These are phyloP conservation scores for Drosophila lutescens DNA, from an alignment of 2,888 invertebrate genomes.

Conservation along the genomic window DNA sequence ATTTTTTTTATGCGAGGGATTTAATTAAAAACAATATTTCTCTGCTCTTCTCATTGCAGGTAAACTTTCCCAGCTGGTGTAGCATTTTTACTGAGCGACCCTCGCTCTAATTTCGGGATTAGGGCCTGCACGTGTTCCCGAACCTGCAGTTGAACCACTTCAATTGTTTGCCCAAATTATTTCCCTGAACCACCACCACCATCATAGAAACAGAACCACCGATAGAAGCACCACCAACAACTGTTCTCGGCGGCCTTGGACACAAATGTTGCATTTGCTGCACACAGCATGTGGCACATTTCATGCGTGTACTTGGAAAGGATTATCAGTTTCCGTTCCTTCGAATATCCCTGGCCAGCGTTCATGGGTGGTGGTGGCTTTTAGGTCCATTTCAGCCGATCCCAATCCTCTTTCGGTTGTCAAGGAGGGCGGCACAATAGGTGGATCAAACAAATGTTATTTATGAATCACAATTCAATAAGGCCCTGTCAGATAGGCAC, in stretches of 20 bases:
- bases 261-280: constrained; percentile 75
- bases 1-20: constrained; percentile 26
- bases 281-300: constrained; percentile 71
- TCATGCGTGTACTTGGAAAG: constrained; percentile 67
- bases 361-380: constrained; percentile 22
- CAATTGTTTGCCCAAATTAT: constrained; percentile 74
- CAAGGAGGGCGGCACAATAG: constrained; percentile 19
- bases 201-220: constrained; percentile 4
- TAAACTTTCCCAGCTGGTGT: constrained; percentile 52
- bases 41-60: constrained; percentile 55
- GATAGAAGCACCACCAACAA: constrained; percentile 18
- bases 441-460: constrained; percentile 51
- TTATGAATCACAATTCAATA: constrained; percentile 26
- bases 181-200: constrained; percentile 27
- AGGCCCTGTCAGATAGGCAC: background rate
- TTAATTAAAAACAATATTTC: constrained; percentile 37
- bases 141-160: constrained; percentile 55
- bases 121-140: constrained; percentile 58
- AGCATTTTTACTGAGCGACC: background rate
- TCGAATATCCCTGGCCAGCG: constrained; percentile 22
- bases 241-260: constrained; percentile 63
- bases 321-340: constrained; percentile 54
- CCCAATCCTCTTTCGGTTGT: constrained; percentile 41
- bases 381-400: constrained; percentile 32
- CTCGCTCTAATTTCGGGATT: constrained; percentile 36